These are phyloP conservation scores for Athene cunicularia DNA, from an alignment of 2,113 vertebrate species.

Conservation along the genomic window DNA sequence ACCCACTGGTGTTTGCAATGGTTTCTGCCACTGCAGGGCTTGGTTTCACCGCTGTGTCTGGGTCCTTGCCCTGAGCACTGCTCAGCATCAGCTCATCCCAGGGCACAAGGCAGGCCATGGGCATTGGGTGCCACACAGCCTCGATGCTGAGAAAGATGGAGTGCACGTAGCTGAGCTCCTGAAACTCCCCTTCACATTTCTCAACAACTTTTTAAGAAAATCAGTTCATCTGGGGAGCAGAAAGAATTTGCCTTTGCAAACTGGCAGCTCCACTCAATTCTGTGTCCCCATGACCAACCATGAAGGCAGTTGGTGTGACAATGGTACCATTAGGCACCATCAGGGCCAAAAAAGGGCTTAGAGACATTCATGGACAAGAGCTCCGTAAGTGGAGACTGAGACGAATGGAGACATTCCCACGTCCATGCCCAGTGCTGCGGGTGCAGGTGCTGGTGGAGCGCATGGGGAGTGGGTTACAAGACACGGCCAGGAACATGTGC, in stretches of 20 bases:
- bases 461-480: accelerated
- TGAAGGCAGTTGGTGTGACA: accelerated
- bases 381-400: too few relatives aligned
- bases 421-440: accelerated
- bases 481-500: neutral
- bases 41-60: neutral
- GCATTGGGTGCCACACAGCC: accelerated
- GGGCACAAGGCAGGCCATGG: accelerated
- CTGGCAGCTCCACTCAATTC: neutral
- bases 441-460: neutral
- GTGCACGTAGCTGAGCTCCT: neutral
- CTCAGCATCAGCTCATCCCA: neutral
- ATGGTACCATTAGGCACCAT: neutral
- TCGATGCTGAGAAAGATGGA: accelerated
- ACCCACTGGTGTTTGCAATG: accelerated
- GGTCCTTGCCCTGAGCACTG: neutral
- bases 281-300: neutral
- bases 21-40: neutral
- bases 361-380: neutral
- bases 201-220: neutral
- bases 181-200: neutral
- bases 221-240: neutral
- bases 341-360: neutral
- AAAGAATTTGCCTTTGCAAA: neutral
- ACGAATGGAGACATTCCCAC: accelerated